These are phyloP conservation scores for Loxodonta africana DNA, from an alignment of 2,113 vertebrate genomes.

Conservation along the genomic window DNA sequence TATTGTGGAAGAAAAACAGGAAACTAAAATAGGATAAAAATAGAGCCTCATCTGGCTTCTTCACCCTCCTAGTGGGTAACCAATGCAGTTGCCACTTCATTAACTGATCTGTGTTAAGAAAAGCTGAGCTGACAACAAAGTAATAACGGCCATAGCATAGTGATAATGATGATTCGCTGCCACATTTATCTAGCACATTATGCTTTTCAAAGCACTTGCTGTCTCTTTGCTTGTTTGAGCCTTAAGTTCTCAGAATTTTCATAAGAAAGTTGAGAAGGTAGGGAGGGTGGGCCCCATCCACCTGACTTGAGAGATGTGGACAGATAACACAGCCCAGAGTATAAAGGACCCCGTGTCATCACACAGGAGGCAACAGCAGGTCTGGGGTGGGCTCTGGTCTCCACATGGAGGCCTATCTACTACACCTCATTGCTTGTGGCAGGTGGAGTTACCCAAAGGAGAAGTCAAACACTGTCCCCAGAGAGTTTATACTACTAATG, in stretches of 20 bases:
- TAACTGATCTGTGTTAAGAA: constrained; percentile 61
- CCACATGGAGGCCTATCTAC: neutral
- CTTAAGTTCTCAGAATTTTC: neutral
- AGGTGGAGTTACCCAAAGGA: neutral
- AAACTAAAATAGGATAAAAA: constrained; percentile 34
- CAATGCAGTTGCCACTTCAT: constrained; percentile 10
- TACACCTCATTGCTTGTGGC: neutral
- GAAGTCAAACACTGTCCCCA: neutral
- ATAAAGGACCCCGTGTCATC: neutral
- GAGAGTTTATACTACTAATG: neutral
- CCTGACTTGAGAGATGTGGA: neutral
- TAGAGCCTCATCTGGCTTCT: constrained; percentile 18
- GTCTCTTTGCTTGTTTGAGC: neutral
- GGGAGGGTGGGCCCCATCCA: neutral
- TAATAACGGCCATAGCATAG: constrained; percentile 33
- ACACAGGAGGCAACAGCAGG: neutral
- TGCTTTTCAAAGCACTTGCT: constrained; percentile 21
- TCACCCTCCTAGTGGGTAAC: neutral
- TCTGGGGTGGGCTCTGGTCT: neutral
- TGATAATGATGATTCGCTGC: neutral
- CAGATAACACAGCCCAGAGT: neutral
- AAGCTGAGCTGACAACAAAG: constrained; percentile 43
- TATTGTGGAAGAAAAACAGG: constrained; percentile 11
- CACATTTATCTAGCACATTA: neutral
- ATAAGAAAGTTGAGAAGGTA: neutral